Percentiles rank a stretch among this genome's conserved stretches.
Conservation (phyloP, 2,888 invertebrate species). For the Drosophila sordidula region DNA sequence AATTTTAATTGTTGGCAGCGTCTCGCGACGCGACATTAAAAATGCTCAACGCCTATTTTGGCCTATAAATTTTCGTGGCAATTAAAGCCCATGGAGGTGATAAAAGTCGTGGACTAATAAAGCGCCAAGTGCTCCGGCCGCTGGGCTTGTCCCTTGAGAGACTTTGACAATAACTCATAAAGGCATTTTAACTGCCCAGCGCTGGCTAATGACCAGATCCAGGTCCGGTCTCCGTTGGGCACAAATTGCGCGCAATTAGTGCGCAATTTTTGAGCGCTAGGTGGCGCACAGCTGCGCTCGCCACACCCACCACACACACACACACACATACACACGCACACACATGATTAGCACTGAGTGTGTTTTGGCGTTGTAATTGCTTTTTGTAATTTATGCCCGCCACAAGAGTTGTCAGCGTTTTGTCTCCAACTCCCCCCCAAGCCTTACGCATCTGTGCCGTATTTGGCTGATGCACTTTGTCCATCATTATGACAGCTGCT, state of each 20-base stretch:
- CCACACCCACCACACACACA: constrained; percentile 33
- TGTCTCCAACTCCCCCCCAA: constrained; percentile 48
- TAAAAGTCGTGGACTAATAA: constrained; percentile 59
- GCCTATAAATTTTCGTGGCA: constrained; percentile 64
- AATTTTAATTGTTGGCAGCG: constrained; percentile 40
- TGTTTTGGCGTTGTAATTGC: constrained; percentile 77
- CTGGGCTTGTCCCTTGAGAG: constrained; percentile 52
- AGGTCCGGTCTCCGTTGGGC: constrained; percentile 26
- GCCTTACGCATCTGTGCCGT: constrained; percentile 20
- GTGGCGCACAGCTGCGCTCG: constrained; percentile 70
- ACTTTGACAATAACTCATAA: constrained; percentile 76
- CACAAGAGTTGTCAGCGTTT: constrained; percentile 69
- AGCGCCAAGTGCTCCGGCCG: constrained; percentile 33
- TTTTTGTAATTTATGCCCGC: constrained; percentile 76
- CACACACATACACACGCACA: constrained; percentile 15
- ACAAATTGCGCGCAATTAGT: constrained; percentile 78
- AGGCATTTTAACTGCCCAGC: constrained; percentile 72
- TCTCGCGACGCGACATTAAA: constrained; percentile 34
- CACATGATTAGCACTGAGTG: constrained; percentile 68
- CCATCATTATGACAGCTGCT: constrained; percentile 81
- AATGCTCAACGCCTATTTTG: constrained; percentile 60
- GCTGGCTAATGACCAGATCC: constrained; percentile 65
- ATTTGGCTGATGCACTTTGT: constrained; percentile 71
- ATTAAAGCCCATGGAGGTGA: constrained; percentile 59
- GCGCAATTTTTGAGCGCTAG: constrained; percentile 76